Evolutionary conservation across 2,113 vertebrate genomes (phyloP).

Genomic region (Halichoeres trimaculatus): DNA sequence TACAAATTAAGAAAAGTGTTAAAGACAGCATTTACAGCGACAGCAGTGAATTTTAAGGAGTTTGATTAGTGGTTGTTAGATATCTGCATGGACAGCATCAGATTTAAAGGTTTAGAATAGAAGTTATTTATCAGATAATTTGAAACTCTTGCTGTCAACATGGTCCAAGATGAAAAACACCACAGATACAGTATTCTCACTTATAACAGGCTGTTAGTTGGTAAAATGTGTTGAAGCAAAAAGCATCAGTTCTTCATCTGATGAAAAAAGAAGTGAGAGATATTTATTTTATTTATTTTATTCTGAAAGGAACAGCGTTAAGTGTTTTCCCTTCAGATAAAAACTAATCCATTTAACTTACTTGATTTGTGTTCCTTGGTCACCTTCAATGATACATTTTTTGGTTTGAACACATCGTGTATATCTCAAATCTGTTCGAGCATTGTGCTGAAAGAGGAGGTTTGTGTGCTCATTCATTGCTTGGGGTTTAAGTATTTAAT

Average conservation of each 20-base stretch:
- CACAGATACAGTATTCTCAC: no score
- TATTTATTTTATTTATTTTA: no score
- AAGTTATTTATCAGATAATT: neutral
- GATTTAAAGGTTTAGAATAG: neutral
- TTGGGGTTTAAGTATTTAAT: slow-evolving; percentile 86
- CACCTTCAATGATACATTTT: neutral
- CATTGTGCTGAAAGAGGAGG: slow-evolving; percentile 48
- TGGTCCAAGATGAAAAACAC: no score
- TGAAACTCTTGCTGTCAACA: no score
- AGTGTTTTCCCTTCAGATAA: no score
- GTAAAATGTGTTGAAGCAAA: no score
- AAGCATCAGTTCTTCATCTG: no score
- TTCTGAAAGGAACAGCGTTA: no score
- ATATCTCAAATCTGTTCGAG: slow-evolving; percentile 44
- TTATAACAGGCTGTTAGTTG: no score
- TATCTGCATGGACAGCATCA: neutral
- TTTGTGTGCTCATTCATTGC: slow-evolving; percentile 79
- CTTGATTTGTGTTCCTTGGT: neutral
- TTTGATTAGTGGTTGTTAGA: no score
- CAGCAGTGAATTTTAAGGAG: neutral
- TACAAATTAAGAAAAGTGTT: neutral
- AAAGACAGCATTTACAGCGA: slow-evolving; percentile 9
- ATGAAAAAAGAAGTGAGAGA: no score
- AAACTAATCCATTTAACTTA: neutral
- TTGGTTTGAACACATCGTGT: slow-evolving; percentile 23